A percentile compares a stretch with the other conserved stretches of the same genome.
These are phyloP conservation scores for Cepaea nemoralis DNA, from an alignment of 1,140 invertebrate species.

Conservation along the genomic window DNA sequence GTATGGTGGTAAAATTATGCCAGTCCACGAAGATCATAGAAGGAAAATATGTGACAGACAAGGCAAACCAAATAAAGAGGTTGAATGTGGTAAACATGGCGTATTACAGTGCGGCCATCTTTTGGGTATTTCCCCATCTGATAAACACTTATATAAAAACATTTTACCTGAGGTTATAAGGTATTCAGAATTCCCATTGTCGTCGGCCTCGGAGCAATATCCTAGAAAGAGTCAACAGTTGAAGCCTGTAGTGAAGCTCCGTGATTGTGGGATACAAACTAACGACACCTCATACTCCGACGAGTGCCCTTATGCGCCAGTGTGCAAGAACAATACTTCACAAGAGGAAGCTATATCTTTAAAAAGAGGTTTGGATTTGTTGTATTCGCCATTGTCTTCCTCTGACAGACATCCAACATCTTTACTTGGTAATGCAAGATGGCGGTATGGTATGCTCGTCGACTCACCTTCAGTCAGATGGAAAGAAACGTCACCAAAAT, in stretches of 20 bases:
- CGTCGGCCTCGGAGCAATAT: neutral
- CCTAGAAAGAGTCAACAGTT: neutral
- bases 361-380: too few species aligned
- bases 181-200: neutral
- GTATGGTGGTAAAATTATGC: too few species aligned
- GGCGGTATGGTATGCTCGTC: neutral
- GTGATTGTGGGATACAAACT: neutral
- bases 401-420: neutral
- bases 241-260: neutral
- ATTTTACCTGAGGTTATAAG: neutral
- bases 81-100: too few species aligned
- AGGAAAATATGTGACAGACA: too few species aligned
- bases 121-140: neutral
- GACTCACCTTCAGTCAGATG: neutral
- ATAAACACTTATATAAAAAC: neutral
- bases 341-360: neutral
- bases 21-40: too few species aligned
- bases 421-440: neutral
- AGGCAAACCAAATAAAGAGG: too few species aligned
- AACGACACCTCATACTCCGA: neutral
- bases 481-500: neutral
- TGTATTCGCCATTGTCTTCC: neutral
- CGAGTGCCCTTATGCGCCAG: neutral
- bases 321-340: neutral
- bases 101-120: neutral